Percentiles rank a stretch among this genome's conserved stretches.
These are phyloP conservation scores for Limanda limanda DNA, from an alignment of 2,113 vertebrate species.

Conservation along the genomic window DNA sequence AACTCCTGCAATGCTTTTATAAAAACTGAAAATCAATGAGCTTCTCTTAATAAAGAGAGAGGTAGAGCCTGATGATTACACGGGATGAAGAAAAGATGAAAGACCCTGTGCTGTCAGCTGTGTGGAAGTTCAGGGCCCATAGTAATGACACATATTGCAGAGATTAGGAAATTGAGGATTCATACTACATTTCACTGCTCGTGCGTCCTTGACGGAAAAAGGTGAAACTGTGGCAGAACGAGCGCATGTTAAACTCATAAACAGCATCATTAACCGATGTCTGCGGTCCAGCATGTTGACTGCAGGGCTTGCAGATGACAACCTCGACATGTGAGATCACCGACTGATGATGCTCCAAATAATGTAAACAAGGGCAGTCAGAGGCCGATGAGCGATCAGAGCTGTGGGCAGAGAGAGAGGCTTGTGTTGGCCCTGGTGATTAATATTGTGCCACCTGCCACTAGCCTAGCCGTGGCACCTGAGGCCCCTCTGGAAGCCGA, in stretches of 20 bases:
- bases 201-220: neutral
- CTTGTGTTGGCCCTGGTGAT: slow-evolving; percentile 49
- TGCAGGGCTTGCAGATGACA: slow-evolving; percentile 17
- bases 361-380: slow-evolving; percentile 62
- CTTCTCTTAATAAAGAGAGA: slow-evolving; percentile 25
- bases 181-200: neutral
- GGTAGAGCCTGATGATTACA: slow-evolving; percentile 12
- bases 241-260: neutral
- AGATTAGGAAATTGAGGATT: neutral
- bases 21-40: slow-evolving; percentile 39
- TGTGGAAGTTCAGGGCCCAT: no score
- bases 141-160: neutral
- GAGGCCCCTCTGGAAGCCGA: slow-evolving; percentile 50
- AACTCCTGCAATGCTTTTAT: slow-evolving; percentile 10
- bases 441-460: slow-evolving; percentile 60
- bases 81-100: neutral
- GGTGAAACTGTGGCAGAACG: neutral
- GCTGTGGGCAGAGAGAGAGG: slow-evolving; percentile 37
- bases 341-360: slow-evolving; percentile 54
- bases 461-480: slow-evolving; percentile 47
- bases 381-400: slow-evolving; percentile 53
- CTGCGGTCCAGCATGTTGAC: slow-evolving; percentile 4
- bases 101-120: neutral
- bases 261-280: neutral
- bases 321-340: slow-evolving; percentile 34